phyloP scores from a whole-genome alignment of 2,797 vertebrate genomes.

The Serranus cabrilla region DNA sequence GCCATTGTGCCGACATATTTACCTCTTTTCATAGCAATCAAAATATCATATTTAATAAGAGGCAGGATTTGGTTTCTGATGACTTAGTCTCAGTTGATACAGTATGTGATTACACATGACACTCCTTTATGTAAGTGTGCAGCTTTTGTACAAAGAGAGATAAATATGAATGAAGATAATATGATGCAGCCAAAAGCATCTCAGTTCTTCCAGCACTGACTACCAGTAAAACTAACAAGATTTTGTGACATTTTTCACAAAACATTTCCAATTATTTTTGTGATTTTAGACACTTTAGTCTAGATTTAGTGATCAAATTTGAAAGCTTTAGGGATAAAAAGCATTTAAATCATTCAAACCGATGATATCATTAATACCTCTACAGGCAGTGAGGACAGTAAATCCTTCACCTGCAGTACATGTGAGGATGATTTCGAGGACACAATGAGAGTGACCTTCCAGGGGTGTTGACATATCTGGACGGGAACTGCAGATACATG shows the following conservation, averaged over 20 bases:
- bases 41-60: slow-evolving; percentile 2
- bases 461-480: slow-evolving; percentile 13
- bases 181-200: too few species aligned
- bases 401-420: not conserved
- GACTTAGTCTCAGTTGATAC: not conserved
- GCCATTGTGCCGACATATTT: too few species aligned
- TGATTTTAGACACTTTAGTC: not conserved
- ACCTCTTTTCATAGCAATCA: not conserved
- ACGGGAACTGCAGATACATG: slow-evolving; percentile 17
- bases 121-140: not conserved
- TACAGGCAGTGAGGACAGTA: not conserved
- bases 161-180: not conserved
- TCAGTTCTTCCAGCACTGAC: too few species aligned
- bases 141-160: too few species aligned
- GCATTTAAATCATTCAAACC: not conserved
- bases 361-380: not conserved
- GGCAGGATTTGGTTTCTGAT: slow-evolving; percentile 1
- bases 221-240: too few species aligned
- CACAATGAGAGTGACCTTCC: slow-evolving; percentile 11
- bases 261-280: not conserved
- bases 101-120: not conserved
- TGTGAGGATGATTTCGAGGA: slow-evolving; percentile 4
- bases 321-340: not conserved
- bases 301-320: not conserved
- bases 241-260: not conserved